These are phyloP conservation scores for Sylvilagus floridanus DNA, from an alignment of 2,797 vertebrate species.

Conservation along the genomic window DNA sequence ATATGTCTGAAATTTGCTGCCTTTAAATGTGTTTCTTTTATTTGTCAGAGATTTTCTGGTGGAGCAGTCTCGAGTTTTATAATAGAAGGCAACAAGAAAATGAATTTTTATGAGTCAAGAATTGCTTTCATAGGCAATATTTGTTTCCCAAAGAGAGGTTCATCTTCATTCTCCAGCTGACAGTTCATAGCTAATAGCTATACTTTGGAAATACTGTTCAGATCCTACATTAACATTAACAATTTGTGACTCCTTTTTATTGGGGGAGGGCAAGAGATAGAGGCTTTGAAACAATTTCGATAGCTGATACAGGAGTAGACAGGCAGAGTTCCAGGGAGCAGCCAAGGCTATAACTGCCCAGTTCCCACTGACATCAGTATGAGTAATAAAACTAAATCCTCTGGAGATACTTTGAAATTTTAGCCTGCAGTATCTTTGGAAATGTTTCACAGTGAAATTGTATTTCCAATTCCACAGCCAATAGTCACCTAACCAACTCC, in stretches of 20 bases:
- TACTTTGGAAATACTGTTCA: constrained; percentile 10
- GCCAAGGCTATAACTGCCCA: constrained; percentile 38
- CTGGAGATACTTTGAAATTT: constrained; percentile 67
- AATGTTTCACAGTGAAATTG: constrained; percentile 67
- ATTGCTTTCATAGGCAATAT: not conserved
- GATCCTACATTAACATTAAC: constrained; percentile 24
- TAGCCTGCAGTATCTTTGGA: constrained; percentile 72
- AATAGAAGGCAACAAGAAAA: constrained; percentile 42
- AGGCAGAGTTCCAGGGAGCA: constrained; percentile 49
- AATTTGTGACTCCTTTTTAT: constrained; percentile 45
- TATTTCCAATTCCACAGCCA: constrained; percentile 67
- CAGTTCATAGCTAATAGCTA: not conserved
- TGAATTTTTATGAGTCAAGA: constrained; percentile 38
- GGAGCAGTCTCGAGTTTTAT: constrained; percentile 37
- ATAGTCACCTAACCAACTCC: constrained; percentile 37
- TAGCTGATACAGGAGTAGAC: constrained; percentile 38
- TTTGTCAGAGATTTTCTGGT: constrained; percentile 28
- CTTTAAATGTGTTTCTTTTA: constrained; percentile 49
- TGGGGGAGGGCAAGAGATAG: not conserved
- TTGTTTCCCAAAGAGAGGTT: constrained; percentile 4
- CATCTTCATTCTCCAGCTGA: not conserved
- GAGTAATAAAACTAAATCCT: constrained; percentile 59
- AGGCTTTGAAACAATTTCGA: constrained; percentile 51
- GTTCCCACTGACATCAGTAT: constrained; percentile 29
- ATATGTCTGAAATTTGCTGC: not conserved